A percentile compares a stretch with the other conserved stretches of the same genome.
Conservation (phyloP, 2,888 invertebrate genomes). For the Andrena dorsata region DNA sequence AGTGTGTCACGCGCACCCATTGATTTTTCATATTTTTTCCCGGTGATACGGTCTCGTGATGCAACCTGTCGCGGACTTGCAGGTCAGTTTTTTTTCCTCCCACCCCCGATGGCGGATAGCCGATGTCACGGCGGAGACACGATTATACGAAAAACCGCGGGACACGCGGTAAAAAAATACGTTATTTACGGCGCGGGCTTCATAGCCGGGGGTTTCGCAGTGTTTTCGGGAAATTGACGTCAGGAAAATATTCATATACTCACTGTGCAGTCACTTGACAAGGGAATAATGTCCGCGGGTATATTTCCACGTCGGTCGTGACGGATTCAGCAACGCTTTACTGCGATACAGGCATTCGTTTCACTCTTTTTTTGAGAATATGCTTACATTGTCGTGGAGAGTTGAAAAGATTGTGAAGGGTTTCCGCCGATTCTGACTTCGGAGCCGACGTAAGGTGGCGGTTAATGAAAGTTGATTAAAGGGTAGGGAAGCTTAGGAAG, state of each 20-base stretch:
- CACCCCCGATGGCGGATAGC: background rate
- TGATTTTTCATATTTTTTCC: conserved; percentile 5
- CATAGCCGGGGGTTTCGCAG: conserved; percentile 14
- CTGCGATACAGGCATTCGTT: background rate
- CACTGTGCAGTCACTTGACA: conserved; percentile 21
- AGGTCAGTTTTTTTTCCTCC: conserved; percentile 11
- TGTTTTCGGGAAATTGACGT: conserved; percentile 22
- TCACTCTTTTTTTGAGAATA: background rate
- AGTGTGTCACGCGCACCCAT: background rate
- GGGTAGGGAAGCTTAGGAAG: background rate
- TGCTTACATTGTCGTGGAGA: background rate
- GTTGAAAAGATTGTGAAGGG: background rate
- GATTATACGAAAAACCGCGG: conserved; percentile 15
- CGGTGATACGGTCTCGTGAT: background rate
- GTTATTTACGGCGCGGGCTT: conserved; percentile 45
- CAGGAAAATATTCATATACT: conserved; percentile 29
- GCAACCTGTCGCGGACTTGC: background rate
- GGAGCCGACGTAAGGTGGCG: background rate
- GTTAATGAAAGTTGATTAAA: background rate
- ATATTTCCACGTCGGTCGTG: conserved; percentile 9
- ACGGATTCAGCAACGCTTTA: background rate
- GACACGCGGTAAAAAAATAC: conserved; percentile 17
- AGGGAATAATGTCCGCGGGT: conserved; percentile 20
- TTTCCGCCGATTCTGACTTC: too few relatives aligned
- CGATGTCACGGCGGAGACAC: conserved; percentile 4